Conservation (phyloP, 1,140 invertebrate genomes). For the Rhopalosiphum padi region DNA sequence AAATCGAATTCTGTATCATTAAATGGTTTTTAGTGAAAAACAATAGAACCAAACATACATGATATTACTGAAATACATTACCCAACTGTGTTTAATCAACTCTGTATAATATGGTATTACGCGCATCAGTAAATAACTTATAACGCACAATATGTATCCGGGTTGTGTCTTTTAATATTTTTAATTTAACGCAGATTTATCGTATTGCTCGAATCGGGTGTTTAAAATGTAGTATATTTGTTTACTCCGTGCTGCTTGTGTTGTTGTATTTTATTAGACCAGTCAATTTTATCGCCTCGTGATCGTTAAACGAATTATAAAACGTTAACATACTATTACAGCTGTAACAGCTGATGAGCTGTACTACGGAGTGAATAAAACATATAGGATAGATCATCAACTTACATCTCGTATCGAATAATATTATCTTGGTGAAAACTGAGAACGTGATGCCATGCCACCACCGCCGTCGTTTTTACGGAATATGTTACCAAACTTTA, state of each 20-base stretch:
- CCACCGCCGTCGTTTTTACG: not conserved
- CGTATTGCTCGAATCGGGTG: not conserved
- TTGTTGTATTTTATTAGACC: not conserved
- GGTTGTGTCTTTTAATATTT: not conserved
- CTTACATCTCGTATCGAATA: not conserved
- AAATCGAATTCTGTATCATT: not conserved
- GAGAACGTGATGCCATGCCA: not conserved
- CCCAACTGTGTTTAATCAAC: not conserved
- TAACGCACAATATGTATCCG: not conserved
- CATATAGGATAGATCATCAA: not conserved
- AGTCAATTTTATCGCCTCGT: not conserved
- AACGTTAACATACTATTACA: conserved; percentile 20
- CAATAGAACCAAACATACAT: not conserved
- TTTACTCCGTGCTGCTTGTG: not conserved
- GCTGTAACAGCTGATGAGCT: conserved; percentile 9
- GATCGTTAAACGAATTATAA: conserved; percentile 20
- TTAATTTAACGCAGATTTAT: not conserved
- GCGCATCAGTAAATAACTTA: not conserved
- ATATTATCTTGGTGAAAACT: not conserved
- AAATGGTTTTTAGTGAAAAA: not conserved
- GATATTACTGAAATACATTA: not conserved
- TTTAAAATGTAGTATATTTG: not conserved
- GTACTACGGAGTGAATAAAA: not conserved
- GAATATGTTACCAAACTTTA: conserved; percentile 23
- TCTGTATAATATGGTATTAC: not conserved